These are phyloP conservation scores for Gadopsis bispinosus DNA, from an alignment of 2,797 vertebrate genomes.

Conservation along the genomic window DNA sequence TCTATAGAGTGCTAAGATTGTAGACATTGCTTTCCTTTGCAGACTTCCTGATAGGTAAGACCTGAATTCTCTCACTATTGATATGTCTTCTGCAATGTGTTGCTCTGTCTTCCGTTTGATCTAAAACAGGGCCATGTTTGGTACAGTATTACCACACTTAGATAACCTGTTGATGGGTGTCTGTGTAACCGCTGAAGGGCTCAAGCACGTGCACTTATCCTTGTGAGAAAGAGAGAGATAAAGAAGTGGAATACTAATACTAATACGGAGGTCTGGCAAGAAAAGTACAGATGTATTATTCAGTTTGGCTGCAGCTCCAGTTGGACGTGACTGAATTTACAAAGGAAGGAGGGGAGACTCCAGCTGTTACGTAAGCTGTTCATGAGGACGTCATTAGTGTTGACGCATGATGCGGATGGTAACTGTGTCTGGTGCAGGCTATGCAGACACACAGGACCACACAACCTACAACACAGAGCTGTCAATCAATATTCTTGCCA, in stretches of 20 bases:
- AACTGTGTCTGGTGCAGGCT: slow-evolving; percentile 25
- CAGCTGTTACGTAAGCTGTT: slow-evolving; percentile 77
- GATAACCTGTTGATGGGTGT: slow-evolving; percentile 62
- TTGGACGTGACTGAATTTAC: slow-evolving; percentile 87
- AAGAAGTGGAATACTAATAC: slow-evolving; percentile 40
- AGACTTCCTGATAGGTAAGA: slow-evolving; percentile 79
- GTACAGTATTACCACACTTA: slow-evolving; percentile 12
- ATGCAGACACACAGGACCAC: background rate
- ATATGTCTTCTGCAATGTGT: slow-evolving; percentile 49
- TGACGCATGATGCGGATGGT: slow-evolving; percentile 53
- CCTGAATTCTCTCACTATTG: slow-evolving; percentile 45
- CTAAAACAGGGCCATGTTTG: slow-evolving; percentile 24
- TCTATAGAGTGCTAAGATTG: slow-evolving; percentile 69
- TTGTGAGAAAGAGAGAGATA: slow-evolving; percentile 34
- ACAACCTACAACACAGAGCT: background rate
- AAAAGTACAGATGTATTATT: slow-evolving; percentile 86
- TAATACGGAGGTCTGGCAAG: slow-evolving; percentile 57
- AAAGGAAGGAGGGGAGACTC: slow-evolving; percentile 79
- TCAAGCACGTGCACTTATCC: slow-evolving; percentile 33
- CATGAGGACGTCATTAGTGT: slow-evolving; percentile 72
- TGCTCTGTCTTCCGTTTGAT: slow-evolving; percentile 36
- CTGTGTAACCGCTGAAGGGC: slow-evolving; percentile 42
- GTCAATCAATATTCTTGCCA: background rate
- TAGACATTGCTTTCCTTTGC: slow-evolving; percentile 76
- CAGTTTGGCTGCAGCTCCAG: slow-evolving; percentile 82